A percentile compares a stretch with the other conserved stretches of the same genome.
These are phyloP conservation scores for Apis florea DNA, from an alignment of 1,140 invertebrate species.

Conservation along the genomic window DNA sequence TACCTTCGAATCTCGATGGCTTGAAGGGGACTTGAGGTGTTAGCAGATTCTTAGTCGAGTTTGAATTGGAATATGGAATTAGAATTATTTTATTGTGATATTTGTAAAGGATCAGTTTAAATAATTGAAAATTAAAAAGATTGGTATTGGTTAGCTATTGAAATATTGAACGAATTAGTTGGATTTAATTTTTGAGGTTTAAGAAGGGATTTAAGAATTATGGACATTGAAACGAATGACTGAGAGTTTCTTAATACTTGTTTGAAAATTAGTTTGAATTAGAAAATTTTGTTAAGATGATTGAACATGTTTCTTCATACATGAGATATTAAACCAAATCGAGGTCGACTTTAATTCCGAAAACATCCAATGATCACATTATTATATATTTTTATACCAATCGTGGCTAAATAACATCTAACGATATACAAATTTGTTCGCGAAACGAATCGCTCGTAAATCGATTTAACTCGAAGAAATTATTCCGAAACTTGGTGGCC, in stretches of 20 bases:
- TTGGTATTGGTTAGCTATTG: too few species aligned
- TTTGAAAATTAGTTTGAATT: background rate
- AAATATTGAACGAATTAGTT: too few species aligned
- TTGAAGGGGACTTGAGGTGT: background rate
- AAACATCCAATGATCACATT: too few species aligned
- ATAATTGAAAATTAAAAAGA: too few species aligned
- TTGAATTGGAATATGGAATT: background rate
- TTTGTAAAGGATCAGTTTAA: too few species aligned
- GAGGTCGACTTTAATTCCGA: too few species aligned
- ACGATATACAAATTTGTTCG: background rate
- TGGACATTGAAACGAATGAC: background rate
- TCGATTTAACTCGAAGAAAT: conserved; percentile 2
- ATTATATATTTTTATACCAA: too few species aligned
- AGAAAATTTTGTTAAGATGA: too few species aligned
- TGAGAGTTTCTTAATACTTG: background rate
- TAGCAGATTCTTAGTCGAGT: background rate
- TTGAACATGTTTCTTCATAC: too few species aligned
- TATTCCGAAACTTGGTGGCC: background rate
- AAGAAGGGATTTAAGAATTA: background rate
- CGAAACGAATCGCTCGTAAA: background rate
- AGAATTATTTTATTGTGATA: background rate
- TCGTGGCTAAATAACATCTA: background rate
- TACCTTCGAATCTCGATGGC: background rate
- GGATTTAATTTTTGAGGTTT: too few species aligned
- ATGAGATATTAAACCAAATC: too few species aligned